A percentile compares a stretch with the other conserved stretches of the same genome.
These are phyloP conservation scores for Odontothrips loti DNA, from an alignment of 2,888 invertebrate species.

Conservation along the genomic window DNA sequence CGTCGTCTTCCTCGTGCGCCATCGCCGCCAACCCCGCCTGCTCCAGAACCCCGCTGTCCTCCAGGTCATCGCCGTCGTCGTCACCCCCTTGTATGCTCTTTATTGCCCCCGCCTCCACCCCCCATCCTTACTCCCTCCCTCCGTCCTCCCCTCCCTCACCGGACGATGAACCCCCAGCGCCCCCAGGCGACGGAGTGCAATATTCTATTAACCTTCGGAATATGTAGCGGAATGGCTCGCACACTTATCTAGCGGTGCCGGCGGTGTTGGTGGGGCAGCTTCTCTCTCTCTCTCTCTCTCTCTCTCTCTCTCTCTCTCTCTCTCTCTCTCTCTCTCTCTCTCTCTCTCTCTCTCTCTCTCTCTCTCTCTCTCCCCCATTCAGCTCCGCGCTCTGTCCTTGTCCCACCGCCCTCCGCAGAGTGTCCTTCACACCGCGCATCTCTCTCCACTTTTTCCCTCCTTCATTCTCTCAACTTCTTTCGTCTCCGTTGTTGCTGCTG, in stretches of 20 bases:
- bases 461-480: background rate
- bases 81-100: too few relatives aligned
- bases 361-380: background rate
- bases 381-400: background rate
- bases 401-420: background rate
- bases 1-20: too few relatives aligned
- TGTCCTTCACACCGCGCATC: background rate
- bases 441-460: too few relatives aligned
- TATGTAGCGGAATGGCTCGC: background rate
- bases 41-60: too few relatives aligned
- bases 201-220: conserved; percentile 19
- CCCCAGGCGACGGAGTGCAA: background rate
- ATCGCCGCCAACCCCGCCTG: too few relatives aligned
- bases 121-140: too few relatives aligned
- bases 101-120: too few relatives aligned
- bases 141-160: too few relatives aligned
- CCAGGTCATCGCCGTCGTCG: too few relatives aligned
- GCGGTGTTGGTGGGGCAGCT: background rate
- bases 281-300: background rate
- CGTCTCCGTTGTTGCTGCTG: background rate
- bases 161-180: too few relatives aligned
- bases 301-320: background rate
- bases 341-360: background rate
- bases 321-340: background rate
- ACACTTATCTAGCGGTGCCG: background rate